These are phyloP conservation scores for Euschistus heros DNA, from an alignment of 1,140 invertebrate genomes.

Conservation along the genomic window DNA sequence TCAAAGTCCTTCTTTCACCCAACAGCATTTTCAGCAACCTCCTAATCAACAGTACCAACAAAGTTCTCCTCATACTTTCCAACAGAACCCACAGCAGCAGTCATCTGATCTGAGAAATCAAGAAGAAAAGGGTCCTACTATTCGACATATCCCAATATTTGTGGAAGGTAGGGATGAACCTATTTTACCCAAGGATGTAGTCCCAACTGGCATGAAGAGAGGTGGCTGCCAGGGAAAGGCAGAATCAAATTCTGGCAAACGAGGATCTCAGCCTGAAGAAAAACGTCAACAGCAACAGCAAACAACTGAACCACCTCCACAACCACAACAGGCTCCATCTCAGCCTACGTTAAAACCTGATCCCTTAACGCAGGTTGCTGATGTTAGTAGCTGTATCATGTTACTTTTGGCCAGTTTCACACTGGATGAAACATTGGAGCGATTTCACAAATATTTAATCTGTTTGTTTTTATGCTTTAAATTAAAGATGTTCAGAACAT, in stretches of 20 bases:
- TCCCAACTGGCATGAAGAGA: neutral
- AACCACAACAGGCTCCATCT: neutral
- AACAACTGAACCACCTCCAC: neutral
- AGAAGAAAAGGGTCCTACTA: conserved; percentile 36
- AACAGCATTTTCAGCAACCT: neutral
- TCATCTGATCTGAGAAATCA: conserved; percentile 15
- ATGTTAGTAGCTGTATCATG: neutral
- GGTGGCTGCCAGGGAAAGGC: neutral
- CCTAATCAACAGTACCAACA: neutral
- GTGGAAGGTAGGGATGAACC: conserved; percentile 61
- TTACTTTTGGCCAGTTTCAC: too few species aligned
- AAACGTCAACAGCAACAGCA: neutral
- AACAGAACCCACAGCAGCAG: conserved; percentile 27
- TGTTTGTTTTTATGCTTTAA: too few species aligned
- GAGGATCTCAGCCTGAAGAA: neutral
- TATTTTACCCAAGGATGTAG: conserved; percentile 20
- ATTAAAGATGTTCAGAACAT: conserved; percentile 21
- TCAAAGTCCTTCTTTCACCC: conserved; percentile 27
- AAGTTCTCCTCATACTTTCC: neutral
- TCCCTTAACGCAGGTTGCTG: conserved; percentile 7
- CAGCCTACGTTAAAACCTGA: conserved; percentile 7
- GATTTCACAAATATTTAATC: too few species aligned
- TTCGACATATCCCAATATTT: conserved; percentile 77
- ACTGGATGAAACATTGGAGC: too few species aligned
- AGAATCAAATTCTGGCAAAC: neutral